A percentile compares a stretch with the other conserved stretches of the same genome.
phyloP scores from a whole-genome alignment of 2,797 vertebrate species.

The Mormyrus hasselquistii region DNA sequence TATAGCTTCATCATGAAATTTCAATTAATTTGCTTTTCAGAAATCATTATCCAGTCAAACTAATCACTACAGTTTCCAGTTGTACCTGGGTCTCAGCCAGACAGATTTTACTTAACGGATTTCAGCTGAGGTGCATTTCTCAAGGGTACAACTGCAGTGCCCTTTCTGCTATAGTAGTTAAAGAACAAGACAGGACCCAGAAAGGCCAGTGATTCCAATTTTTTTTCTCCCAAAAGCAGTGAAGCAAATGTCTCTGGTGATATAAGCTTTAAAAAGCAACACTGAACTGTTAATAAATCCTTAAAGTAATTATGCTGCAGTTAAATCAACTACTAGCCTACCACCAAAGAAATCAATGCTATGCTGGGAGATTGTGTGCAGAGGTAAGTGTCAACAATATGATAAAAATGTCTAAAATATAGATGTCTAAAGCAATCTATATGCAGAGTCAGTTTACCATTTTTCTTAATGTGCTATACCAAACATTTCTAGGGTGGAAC shows the following conservation, averaged over 20 bases:
- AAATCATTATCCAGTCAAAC: neutral
- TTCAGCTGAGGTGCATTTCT: neutral
- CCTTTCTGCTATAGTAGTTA: neutral
- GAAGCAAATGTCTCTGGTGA: conserved; percentile 1
- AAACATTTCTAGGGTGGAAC: neutral
- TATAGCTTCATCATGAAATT: neutral
- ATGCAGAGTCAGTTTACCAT: conserved; percentile 35
- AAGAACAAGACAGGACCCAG: neutral
- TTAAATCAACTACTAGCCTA: neutral
- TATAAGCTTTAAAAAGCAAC: neutral
- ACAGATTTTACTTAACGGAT: neutral
- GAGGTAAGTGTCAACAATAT: conserved; percentile 15
- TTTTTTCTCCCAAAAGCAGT: neutral
- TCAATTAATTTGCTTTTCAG: neutral
- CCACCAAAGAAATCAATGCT: neutral
- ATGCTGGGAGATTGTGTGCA: conserved; percentile 13
- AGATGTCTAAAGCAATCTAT: conserved; percentile 38
- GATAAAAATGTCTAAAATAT: no score
- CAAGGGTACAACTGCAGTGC: neutral
- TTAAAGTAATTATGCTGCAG: neutral
- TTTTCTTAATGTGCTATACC: neutral
- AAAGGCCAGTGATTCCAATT: neutral
- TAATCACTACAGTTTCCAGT: neutral
- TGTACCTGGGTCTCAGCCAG: neutral
- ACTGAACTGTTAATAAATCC: neutral